Percentiles rank a stretch among this genome's conserved stretches.
Conservation (phyloP, 2,888 invertebrate genomes). For the Stenodema calcarata region DNA sequence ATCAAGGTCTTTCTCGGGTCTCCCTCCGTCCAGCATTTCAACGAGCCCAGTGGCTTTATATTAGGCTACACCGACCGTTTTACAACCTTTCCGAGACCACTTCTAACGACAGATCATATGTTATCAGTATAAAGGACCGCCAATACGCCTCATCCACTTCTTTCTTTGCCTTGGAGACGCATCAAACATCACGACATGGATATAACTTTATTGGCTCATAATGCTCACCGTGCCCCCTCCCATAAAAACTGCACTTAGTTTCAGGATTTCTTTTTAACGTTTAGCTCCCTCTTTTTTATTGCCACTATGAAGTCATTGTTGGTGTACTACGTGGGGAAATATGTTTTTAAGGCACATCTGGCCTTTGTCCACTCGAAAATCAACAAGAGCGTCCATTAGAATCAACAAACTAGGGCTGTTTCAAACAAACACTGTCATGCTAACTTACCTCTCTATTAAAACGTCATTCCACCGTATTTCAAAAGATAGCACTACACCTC, state of each 20-base stretch:
- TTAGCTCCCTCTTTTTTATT: not conserved
- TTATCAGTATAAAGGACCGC: not conserved
- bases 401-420: not conserved
- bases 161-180: not conserved
- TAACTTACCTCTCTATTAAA: too few species aligned
- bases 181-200: not conserved
- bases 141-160: not conserved
- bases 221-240: not conserved
- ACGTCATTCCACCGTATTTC: too few species aligned
- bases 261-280: not conserved
- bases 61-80: slow-evolving; percentile 23
- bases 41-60: slow-evolving; percentile 31
- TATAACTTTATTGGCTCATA: not conserved
- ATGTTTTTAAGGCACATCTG: not conserved
- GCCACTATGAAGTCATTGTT: not conserved
- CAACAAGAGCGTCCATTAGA: not conserved
- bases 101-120: not conserved
- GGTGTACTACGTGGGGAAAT: not conserved
- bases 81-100: not conserved
- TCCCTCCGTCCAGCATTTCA: slow-evolving; percentile 13
- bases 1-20: slow-evolving; percentile 15
- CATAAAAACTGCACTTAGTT: not conserved
- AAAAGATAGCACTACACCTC: too few species aligned
- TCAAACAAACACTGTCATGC: too few species aligned
- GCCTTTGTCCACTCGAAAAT: not conserved